Base-by-base conservation (phyloP, 1,140 invertebrate genomes). In the Rhagoletis pomonella region DNA sequence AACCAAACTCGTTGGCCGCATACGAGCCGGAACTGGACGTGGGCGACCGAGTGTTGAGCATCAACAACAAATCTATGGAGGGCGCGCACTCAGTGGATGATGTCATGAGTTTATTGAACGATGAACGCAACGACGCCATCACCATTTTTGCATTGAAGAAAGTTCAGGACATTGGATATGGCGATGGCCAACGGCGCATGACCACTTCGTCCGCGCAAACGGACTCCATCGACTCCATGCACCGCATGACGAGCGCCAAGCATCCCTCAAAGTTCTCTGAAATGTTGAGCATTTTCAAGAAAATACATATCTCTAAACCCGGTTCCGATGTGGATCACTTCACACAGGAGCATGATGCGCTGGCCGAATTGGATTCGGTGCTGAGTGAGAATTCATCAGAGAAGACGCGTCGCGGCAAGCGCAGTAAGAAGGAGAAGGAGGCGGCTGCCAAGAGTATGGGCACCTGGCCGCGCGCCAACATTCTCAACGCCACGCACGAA, bases 1-100 rank as follows among this genome's bases (percentile, higher is more conserved):
- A 96, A 88, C 96, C 97, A 50, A 97, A 97, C 1, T 98, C 97
- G 90, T 93, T 96, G 77, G 97, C 97, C 14, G 97, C 97, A 2
- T 97, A 97, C 92, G 97, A 99, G 93, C 97, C 97, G n/a, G 97
- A 96, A 90, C 93, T 99, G 69, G 96, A 97, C 88, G 96, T 98
- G 85, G 98, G 98, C n/a, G 98, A 99, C 93, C 94, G 98, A 90
- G 96, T 99, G 88, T 94, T 99, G 59, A 97, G 96, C 96, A 97
- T 98, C 42, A 98, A 98, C 93, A 97, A 97, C 89, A 96, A 97
- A 90, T 95, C 96, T 4, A 96, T 98, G 93, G 97, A 98, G 89
- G 96, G 96, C 65, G 93, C 97, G 65, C 96, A 95, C 90, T 96
- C 95, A 85, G 94, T 95, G 9, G 95, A 96, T 69, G 97, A 98